Evolutionary conservation across 2,797 vertebrate genomes (phyloP).

Genomic region (Coregonus sp.): DNA sequence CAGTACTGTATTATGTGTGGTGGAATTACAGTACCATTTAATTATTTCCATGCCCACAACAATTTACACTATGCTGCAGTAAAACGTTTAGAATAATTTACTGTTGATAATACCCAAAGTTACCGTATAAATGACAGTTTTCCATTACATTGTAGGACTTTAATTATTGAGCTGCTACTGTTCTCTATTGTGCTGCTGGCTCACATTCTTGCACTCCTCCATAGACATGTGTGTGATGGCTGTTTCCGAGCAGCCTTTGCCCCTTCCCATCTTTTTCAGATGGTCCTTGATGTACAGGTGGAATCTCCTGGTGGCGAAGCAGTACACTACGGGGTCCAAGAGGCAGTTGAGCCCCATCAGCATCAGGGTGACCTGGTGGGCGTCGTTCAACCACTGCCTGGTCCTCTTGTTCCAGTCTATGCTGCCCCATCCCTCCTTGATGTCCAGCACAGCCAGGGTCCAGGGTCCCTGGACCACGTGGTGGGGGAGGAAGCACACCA

Average conservation of each 20-base stretch:
- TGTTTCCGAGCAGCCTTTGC: constrained; percentile 80
- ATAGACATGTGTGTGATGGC: constrained; percentile 64
- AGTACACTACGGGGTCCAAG: constrained; percentile 93
- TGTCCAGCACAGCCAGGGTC: constrained; percentile 83
- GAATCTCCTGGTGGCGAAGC: constrained; percentile 93
- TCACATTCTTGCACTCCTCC: constrained; percentile 35
- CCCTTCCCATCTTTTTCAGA: constrained; percentile 74
- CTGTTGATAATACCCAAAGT: too few species aligned
- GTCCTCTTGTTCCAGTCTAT: constrained; percentile 51
- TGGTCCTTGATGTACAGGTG: constrained; percentile 80
- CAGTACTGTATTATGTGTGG: too few species aligned
- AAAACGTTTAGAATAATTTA: too few species aligned
- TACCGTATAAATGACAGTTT: too few species aligned
- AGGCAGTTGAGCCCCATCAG: constrained; percentile 90
- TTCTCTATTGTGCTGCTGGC: constrained; percentile 32
- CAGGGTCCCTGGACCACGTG: constrained; percentile 88
- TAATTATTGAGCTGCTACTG: neutral
- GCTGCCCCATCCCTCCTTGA: constrained; percentile 61
- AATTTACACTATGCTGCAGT: too few species aligned
- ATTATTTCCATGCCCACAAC: too few species aligned
- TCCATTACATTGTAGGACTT: neutral
- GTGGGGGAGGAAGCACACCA: constrained; percentile 91
- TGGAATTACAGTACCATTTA: too few species aligned
- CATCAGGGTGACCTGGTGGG: constrained; percentile 88
- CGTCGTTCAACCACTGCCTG: constrained; percentile 80